phyloP scores from a whole-genome alignment of 2,888 invertebrate genomes.

The Epirrita christyi region DNA sequence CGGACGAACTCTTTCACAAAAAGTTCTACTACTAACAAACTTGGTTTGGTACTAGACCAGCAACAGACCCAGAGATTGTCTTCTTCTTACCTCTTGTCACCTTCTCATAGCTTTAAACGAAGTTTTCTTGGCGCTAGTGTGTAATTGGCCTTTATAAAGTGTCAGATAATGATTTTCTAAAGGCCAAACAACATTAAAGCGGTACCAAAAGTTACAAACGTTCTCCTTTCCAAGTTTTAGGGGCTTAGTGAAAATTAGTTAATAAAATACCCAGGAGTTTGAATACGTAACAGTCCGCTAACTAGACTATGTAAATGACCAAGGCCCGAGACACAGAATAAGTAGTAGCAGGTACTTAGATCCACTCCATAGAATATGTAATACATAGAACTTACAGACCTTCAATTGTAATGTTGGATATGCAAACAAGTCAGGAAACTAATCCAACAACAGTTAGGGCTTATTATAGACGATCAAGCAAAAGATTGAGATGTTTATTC shows the following conservation, averaged over 20 bases:
- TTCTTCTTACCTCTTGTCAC: no score
- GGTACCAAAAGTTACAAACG: slow-evolving; percentile 4
- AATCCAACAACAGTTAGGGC: slow-evolving; percentile 1
- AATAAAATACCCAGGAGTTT: slow-evolving; percentile 27
- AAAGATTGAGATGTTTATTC: not conserved
- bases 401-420: slow-evolving; percentile 18
- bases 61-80: no score
- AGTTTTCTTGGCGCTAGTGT: no score
- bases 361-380: no score
- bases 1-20: no score
- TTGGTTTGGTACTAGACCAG: no score
- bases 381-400: not conserved
- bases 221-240: slow-evolving; percentile 13
- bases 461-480: slow-evolving; percentile 2
- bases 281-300: slow-evolving; percentile 18
- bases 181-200: slow-evolving; percentile 10
- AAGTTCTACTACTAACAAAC: no score
- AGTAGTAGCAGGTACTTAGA: not conserved
- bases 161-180: slow-evolving; percentile 9
- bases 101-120: no score
- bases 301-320: slow-evolving; percentile 22
- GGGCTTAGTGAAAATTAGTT: slow-evolving; percentile 26
- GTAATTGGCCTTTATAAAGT: not conserved
- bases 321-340: slow-evolving; percentile 3
- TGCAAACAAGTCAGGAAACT: slow-evolving; percentile 9